These are phyloP conservation scores for Rhynchomys soricoides DNA, from an alignment of 2,113 vertebrate species.

Conservation along the genomic window DNA sequence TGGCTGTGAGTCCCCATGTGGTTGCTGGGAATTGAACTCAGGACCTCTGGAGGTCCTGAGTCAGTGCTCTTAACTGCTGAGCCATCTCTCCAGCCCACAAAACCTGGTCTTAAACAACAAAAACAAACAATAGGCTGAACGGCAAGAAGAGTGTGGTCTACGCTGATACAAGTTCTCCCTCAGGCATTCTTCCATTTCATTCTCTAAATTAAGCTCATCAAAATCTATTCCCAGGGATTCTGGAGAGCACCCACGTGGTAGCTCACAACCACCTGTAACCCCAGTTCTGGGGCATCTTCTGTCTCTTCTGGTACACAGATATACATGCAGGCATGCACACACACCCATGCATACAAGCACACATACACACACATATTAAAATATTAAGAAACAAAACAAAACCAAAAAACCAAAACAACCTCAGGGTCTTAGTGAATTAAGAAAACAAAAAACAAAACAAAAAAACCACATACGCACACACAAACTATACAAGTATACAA, in stretches of 20 bases:
- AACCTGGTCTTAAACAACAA: background rate
- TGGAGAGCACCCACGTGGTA: background rate
- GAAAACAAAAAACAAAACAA: no score
- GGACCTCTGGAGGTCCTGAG: no score
- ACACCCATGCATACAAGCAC: background rate
- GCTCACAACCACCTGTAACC: background rate
- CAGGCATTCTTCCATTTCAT: background rate
- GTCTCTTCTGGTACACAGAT: background rate
- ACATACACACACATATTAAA: background rate
- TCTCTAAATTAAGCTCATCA: background rate
- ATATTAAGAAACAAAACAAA: background rate
- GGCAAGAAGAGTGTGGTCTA: background rate
- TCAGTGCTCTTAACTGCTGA: no score
- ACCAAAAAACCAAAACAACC: no score
- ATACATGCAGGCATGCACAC: no score
- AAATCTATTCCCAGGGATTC: background rate
- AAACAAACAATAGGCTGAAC: background rate
- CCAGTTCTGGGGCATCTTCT: background rate
- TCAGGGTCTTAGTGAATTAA: background rate
- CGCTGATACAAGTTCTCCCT: background rate
- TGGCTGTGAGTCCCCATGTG: no score
- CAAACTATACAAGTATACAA: background rate
- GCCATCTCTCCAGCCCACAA: no score
- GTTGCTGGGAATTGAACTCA: no score
- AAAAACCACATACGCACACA: background rate